Conservation (phyloP, 2,113 vertebrate genomes). For the Catharus minimus region DNA sequence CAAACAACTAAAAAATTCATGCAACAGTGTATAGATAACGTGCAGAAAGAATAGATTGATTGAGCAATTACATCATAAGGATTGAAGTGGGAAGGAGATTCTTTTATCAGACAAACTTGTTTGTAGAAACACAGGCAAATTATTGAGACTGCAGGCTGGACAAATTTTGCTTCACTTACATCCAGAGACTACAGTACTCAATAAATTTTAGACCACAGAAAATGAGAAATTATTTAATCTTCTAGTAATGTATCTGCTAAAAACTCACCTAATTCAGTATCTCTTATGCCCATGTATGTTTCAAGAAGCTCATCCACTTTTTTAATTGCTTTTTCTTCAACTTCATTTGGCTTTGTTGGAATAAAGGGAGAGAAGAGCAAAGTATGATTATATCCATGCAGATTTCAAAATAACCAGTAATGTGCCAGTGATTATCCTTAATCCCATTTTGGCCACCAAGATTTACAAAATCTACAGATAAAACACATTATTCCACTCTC, state of each 20-base stretch:
- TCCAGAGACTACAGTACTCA: not conserved
- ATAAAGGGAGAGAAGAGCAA: not conserved
- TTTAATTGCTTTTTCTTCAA: constrained; percentile 89
- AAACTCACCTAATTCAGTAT: constrained; percentile 89
- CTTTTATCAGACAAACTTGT: not conserved
- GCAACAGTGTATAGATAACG: not conserved
- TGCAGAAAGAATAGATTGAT: not conserved
- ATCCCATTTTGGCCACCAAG: not conserved
- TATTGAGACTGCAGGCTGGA: not conserved
- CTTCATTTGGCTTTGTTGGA: constrained; percentile 83
- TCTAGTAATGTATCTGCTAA: not conserved
- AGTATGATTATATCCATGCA: not conserved
- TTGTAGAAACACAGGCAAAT: not conserved
- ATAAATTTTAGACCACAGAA: not conserved
- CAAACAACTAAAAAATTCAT: not conserved
- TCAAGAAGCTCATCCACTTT: constrained; percentile 95
- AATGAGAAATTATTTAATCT: not conserved
- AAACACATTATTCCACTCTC: not conserved
- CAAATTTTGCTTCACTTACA: not conserved
- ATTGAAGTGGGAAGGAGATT: not conserved
- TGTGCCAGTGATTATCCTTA: not conserved
- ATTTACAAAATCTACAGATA: not conserved
- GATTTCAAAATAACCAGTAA: not conserved
- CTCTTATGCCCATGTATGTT: constrained; percentile 97
- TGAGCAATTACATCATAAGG: not conserved